These are phyloP conservation scores for Pectinophora gossypiella DNA, from an alignment of 1,140 invertebrate genomes.

Conservation along the genomic window DNA sequence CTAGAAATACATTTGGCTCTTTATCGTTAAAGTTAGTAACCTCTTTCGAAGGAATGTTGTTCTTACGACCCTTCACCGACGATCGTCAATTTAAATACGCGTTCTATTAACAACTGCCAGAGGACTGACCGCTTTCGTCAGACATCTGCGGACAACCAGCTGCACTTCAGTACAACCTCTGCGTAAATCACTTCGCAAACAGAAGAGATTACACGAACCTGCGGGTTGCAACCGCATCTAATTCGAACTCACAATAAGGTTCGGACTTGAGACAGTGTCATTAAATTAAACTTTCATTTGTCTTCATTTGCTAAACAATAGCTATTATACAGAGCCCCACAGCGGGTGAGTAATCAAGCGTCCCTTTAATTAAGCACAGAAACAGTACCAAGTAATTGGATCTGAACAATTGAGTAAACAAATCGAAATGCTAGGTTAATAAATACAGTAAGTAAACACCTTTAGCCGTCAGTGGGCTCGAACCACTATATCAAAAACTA, in stretches of 20 bases:
- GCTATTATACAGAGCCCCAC: constrained; percentile 74
- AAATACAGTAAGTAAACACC: constrained; percentile 72
- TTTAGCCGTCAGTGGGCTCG: constrained; percentile 29
- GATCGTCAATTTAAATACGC: no score
- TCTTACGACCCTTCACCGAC: no score
- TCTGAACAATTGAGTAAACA: constrained; percentile 74
- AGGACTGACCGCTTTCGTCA: no score
- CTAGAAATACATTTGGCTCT: no score
- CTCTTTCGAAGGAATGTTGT: no score
- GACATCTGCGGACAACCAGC: no score
- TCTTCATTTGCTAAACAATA: constrained; percentile 75
- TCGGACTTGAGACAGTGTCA: constrained; percentile 66
- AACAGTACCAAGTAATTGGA: constrained; percentile 75
- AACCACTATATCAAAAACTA: background rate
- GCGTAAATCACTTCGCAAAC: no score
- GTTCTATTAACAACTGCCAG: no score
- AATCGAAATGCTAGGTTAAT: constrained; percentile 73
- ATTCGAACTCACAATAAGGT: constrained; percentile 44
- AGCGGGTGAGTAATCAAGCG: constrained; percentile 73
- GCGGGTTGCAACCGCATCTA: constrained; percentile 17
- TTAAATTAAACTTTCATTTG: constrained; percentile 75
- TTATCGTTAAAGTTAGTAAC: no score
- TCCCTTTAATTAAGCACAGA: constrained; percentile 75
- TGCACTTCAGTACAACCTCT: no score
- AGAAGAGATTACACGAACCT: no score